These are phyloP conservation scores for Hylia prasina DNA, from an alignment of 2,113 vertebrate genomes.

Conservation along the genomic window DNA sequence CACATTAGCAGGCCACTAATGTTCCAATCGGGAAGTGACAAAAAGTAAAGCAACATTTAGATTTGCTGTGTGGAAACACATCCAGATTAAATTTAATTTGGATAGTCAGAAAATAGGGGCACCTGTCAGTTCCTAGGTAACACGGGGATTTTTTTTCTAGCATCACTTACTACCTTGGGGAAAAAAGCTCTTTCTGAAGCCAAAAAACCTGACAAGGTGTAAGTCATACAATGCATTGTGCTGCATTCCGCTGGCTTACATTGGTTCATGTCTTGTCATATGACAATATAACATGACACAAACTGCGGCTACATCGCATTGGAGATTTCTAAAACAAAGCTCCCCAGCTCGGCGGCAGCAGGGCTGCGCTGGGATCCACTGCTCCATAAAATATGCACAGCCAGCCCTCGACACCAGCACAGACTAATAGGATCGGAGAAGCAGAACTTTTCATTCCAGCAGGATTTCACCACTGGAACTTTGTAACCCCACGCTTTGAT, in stretches of 20 bases:
- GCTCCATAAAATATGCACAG: conserved; percentile 59
- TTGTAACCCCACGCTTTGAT: conserved; percentile 57
- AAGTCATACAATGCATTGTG: conserved; percentile 58
- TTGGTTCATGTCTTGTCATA: conserved; percentile 68
- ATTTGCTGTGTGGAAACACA: conserved; percentile 7
- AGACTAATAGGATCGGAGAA: neutral
- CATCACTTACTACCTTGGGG: conserved; percentile 63
- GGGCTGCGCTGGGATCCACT: conserved; percentile 9
- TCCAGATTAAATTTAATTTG: conserved; percentile 65
- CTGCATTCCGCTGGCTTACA: conserved; percentile 62
- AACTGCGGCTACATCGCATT: conserved; percentile 63
- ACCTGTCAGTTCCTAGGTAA: conserved; percentile 57
- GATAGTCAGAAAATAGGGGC: conserved; percentile 60
- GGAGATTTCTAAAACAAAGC: conserved; percentile 69
- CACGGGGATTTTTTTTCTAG: conserved; percentile 55
- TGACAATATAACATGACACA: conserved; percentile 72
- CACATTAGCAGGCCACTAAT: conserved; percentile 51
- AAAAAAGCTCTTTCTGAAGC: conserved; percentile 60
- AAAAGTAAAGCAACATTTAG: conserved; percentile 39
- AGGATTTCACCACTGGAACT: conserved; percentile 53
- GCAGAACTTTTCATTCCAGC: conserved; percentile 45
- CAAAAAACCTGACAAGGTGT: conserved; percentile 66
- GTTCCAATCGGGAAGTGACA: conserved; percentile 36
- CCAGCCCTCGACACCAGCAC: conserved; percentile 20
- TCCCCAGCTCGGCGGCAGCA: conserved; percentile 23